Conservation (phyloP, 1,140 invertebrate genomes). For the Araneus ventricosus region DNA sequence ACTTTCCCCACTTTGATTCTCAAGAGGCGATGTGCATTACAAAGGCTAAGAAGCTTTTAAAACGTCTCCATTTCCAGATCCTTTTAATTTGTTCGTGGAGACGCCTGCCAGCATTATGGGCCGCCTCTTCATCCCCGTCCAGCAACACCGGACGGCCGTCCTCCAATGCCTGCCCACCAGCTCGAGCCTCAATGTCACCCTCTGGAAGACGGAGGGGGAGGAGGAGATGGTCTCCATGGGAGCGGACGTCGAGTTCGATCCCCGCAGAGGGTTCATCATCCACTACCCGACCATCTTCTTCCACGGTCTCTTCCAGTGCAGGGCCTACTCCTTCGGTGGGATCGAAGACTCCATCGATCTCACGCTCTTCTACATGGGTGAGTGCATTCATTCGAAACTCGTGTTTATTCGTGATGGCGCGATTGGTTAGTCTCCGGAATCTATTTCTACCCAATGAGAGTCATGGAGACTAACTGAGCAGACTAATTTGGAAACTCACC, state of each 20-base stretch:
- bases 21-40: too few relatives aligned
- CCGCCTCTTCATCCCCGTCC: conserved; percentile 65
- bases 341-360: conserved; percentile 44
- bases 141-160: conserved; percentile 63
- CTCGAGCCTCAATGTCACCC: conserved; percentile 71
- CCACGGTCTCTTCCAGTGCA: conserved; percentile 67
- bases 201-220: conserved; percentile 74
- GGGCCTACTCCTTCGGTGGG: conserved; percentile 17
- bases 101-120: conserved; percentile 47
- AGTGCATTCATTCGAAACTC: background rate
- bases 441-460: too few relatives aligned
- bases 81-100: conserved; percentile 69
- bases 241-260: conserved; percentile 72
- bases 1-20: too few relatives aligned
- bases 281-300: conserved; percentile 65
- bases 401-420: background rate
- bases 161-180: conserved; percentile 76
- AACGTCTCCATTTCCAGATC: conserved; percentile 42
- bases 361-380: conserved; percentile 49
- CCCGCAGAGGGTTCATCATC: conserved; percentile 73
- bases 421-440: too few relatives aligned
- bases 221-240: conserved; percentile 50
- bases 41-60: too few relatives aligned
- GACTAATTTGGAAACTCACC: too few relatives aligned
- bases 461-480: too few relatives aligned